Percentiles rank a stretch among this genome's conserved stretches.
phyloP scores from a whole-genome alignment of 2,797 vertebrate species.

The Anguilla marmorata region DNA sequence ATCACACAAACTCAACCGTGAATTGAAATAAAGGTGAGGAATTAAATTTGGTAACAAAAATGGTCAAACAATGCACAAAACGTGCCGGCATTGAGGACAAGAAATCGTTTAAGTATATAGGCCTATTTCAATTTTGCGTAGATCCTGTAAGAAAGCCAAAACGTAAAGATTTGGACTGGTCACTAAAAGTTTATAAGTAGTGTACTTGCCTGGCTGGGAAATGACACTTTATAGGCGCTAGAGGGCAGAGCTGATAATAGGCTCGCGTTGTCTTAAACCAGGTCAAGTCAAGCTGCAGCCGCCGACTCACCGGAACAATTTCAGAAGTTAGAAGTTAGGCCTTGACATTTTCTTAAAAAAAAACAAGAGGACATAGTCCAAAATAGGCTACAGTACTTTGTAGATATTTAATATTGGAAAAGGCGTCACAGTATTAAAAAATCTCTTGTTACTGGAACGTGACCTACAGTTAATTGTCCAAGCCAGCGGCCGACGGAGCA shows the following conservation, averaged over 20 bases:
- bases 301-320: neutral
- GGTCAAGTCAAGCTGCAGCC: neutral
- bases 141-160: neutral
- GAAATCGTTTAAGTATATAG: neutral
- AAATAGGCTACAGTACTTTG: neutral
- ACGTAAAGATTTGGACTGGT: neutral
- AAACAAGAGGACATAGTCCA: neutral
- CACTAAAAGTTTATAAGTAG: neutral
- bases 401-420: slow-evolving; percentile 58
- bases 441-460: slow-evolving; percentile 55
- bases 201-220: neutral
- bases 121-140: neutral
- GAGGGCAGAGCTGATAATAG: neutral
- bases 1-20: neutral
- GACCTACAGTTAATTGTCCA: slow-evolving; percentile 36
- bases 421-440: slow-evolving; percentile 57
- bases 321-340: neutral
- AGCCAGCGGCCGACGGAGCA: slow-evolving; percentile 56
- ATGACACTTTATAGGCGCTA: slow-evolving; percentile 1
- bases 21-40: neutral
- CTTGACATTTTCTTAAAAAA: neutral
- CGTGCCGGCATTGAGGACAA: neutral
- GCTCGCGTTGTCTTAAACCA: neutral
- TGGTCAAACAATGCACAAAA: neutral
- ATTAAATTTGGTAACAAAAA: neutral